These are phyloP conservation scores for Rotaria macrura DNA, from an alignment of 2,888 invertebrate genomes.

Conservation along the genomic window DNA sequence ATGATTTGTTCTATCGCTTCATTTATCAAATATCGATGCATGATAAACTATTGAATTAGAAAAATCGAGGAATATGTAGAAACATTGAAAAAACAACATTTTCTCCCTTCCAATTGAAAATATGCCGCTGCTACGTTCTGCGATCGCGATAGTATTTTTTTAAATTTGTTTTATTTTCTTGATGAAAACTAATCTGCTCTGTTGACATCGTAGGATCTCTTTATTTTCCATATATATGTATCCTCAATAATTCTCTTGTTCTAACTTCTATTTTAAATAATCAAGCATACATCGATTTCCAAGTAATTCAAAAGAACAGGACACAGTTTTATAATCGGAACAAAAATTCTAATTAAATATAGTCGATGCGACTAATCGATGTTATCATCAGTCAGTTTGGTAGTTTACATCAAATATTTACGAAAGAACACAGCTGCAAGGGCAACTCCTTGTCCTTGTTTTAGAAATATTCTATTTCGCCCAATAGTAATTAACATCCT, in stretches of 20 bases:
- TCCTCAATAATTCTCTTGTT: no score
- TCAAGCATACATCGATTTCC: no score
- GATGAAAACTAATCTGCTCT: neutral
- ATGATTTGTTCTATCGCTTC: neutral
- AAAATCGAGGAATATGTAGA: neutral
- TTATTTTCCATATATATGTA: neutral
- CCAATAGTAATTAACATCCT: neutral
- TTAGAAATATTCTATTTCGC: neutral
- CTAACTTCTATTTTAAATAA: no score
- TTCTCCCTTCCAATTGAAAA: no score
- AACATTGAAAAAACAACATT: neutral
- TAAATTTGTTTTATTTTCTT: neutral
- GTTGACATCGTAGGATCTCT: neutral
- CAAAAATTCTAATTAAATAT: no score
- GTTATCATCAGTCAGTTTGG: no score
- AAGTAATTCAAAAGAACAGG: no score
- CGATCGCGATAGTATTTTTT: neutral
- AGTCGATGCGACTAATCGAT: no score
- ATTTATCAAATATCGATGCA: neutral
- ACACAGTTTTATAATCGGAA: no score
- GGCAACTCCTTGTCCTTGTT: neutral
- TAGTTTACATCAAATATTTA: neutral
- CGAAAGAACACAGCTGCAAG: neutral
- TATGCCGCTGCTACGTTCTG: neutral
- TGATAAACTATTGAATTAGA: neutral